Conservation (phyloP, 2,797 vertebrate species). For the Cyprinodon diabolis region DNA sequence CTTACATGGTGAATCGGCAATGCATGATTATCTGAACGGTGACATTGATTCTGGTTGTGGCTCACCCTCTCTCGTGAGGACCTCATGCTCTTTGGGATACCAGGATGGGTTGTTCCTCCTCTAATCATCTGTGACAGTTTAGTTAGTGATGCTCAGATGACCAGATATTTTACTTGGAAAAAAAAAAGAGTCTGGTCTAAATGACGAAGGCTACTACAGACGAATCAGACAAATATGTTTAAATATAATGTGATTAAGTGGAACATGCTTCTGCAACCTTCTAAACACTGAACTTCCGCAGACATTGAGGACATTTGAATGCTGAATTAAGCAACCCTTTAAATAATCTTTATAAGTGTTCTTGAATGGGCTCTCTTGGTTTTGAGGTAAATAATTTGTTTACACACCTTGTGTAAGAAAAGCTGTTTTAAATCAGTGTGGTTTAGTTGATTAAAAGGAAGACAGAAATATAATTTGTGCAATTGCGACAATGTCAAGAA, state of each 20-base stretch:
- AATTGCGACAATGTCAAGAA: neutral
- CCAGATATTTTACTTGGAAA: constrained; percentile 73
- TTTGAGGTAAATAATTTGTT: neutral
- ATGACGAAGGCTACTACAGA: constrained; percentile 39
- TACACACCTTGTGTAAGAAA: neutral
- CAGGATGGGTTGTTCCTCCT: constrained; percentile 77
- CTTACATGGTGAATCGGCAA: constrained; percentile 80
- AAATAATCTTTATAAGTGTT: neutral
- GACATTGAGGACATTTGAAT: constrained; percentile 6
- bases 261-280: constrained; percentile 43
- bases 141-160: constrained; percentile 80
- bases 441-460: neutral
- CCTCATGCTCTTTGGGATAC: constrained; percentile 79
- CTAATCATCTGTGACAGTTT: constrained; percentile 81
- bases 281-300: constrained; percentile 22
- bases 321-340: neutral
- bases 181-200: constrained; percentile 54
- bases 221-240: constrained; percentile 45
- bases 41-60: constrained; percentile 79
- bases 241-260: constrained; percentile 58
- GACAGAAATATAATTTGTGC: neutral
- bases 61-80: constrained; percentile 76
- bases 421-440: neutral
- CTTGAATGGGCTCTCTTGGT: neutral
- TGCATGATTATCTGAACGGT: constrained; percentile 79